phyloP scores from a whole-genome alignment of 1,140 invertebrate genomes.

The Procambarus clarkii region DNA sequence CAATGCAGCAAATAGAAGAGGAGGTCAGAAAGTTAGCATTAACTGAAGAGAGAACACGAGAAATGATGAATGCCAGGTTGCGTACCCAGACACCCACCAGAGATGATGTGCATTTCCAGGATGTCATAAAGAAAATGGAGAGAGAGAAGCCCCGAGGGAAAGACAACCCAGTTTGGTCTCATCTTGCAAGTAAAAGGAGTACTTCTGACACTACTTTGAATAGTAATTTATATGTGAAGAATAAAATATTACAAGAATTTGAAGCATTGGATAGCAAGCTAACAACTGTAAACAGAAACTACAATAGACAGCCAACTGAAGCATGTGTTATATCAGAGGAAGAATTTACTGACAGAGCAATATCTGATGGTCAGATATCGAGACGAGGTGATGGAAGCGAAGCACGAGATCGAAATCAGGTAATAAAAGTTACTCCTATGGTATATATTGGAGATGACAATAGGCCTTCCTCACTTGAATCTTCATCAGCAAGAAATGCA shows the following conservation, averaged over 20 bases:
- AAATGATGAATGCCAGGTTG: neutral
- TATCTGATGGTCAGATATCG: constrained; percentile 39
- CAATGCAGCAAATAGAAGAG: constrained; percentile 43
- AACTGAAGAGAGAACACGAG: constrained; percentile 43
- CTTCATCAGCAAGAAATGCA: neutral
- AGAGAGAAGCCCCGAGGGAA: constrained; percentile 33
- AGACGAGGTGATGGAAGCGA: constrained; percentile 56
- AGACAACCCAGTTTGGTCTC: constrained; percentile 18
- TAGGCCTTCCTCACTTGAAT: neutral
- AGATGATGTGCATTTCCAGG: neutral
- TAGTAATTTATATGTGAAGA: neutral
- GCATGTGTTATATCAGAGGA: constrained; percentile 32
- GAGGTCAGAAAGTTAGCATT: constrained; percentile 46
- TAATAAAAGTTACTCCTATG: neutral
- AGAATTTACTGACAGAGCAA: constrained; percentile 3
- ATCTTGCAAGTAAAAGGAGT: neutral
- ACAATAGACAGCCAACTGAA: neutral
- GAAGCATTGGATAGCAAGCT: neutral
- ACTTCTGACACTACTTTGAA: neutral
- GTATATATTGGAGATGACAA: neutral
- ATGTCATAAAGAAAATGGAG: neutral
- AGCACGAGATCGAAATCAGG: constrained; percentile 34
- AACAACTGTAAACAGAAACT: neutral
- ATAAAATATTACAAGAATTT: neutral
- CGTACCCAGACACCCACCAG: neutral